Evolutionary conservation across 2,113 vertebrate genomes (phyloP).

Genomic region (Muntiacus muntjak): DNA sequence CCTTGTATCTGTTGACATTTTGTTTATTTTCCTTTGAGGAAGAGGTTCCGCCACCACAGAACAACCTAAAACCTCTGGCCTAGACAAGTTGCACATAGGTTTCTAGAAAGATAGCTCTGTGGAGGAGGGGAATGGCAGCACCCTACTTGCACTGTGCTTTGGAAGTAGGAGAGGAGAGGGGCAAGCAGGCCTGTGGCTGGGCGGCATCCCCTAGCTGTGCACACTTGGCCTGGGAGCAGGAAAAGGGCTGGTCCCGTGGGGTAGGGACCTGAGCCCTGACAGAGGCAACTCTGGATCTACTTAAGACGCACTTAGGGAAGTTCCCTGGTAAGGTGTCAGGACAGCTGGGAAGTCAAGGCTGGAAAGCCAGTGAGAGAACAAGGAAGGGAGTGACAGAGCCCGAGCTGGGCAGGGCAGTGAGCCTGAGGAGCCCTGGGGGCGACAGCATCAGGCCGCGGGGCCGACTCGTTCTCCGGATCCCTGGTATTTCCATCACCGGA

Average conservation of each 20-base stretch:
- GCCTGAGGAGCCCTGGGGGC: neutral
- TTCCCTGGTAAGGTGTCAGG: neutral
- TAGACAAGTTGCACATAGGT: constrained; percentile 67
- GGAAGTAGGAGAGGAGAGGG: neutral
- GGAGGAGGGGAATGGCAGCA: neutral
- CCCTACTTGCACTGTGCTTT: too few relatives aligned
- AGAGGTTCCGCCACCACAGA: neutral
- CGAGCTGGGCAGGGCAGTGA: neutral
- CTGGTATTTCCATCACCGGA: neutral
- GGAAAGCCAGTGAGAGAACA: neutral
- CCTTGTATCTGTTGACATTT: neutral
- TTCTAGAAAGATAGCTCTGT: neutral
- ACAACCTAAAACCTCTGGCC: neutral
- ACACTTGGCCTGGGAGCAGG: neutral
- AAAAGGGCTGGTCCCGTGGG: neutral
- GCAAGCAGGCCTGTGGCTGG: fast-evolving
- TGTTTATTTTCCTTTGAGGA: neutral
- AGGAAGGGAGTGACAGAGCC: neutral
- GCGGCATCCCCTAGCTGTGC: neutral
- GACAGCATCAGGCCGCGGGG: neutral
- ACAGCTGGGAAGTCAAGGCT: neutral
- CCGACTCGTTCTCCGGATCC: neutral
- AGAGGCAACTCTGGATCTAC: neutral
- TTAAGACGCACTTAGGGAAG: neutral
- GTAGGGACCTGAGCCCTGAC: neutral